Percentiles rank a stretch among this genome's conserved stretches.
Conservation (phyloP, 1,140 invertebrate species). For the Scaptodrosophila lebanonensis region DNA sequence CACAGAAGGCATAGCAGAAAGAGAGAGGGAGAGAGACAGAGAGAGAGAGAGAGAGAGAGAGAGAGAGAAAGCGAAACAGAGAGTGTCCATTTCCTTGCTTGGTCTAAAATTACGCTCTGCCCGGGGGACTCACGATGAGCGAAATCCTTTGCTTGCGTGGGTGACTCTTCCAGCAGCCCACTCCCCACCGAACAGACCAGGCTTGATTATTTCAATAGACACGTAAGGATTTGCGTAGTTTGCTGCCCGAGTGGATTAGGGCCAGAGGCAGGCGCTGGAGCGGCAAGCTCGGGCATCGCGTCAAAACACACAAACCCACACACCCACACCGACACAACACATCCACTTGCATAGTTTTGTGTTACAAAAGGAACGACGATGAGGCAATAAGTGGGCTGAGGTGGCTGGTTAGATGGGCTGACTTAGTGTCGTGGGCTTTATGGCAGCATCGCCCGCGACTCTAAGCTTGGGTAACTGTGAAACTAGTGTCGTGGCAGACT, state of each 20-base stretch:
- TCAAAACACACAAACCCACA: too few species aligned
- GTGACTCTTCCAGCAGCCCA: conserved; percentile 50
- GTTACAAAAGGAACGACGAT: too few species aligned
- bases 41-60: too few species aligned
- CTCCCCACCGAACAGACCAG: too few species aligned
- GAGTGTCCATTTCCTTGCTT: too few species aligned
- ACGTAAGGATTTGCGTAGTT: conserved; percentile 66
- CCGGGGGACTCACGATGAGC: conserved; percentile 69
- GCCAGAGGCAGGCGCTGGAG: conserved; percentile 36
- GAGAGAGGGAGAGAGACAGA: too few species aligned
- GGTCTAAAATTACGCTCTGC: too few species aligned
- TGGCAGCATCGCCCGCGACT: conserved; percentile 29
- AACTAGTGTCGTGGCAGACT: conserved; percentile 60
- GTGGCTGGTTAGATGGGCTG: conserved; percentile 2
- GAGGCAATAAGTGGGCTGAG: not conserved
- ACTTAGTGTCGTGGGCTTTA: not conserved
- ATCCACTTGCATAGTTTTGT: too few species aligned
- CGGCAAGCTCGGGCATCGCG: too few species aligned
- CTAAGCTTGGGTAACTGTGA: conserved; percentile 23
- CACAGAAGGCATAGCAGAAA: too few species aligned
- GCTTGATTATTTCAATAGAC: conserved; percentile 51
- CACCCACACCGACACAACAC: too few species aligned
- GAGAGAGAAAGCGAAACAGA: too few species aligned
- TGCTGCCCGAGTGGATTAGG: conserved; percentile 31
- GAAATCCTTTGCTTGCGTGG: conserved; percentile 66